phyloP scores from a whole-genome alignment of 1,140 invertebrate species.

The Cephus cinctus region DNA sequence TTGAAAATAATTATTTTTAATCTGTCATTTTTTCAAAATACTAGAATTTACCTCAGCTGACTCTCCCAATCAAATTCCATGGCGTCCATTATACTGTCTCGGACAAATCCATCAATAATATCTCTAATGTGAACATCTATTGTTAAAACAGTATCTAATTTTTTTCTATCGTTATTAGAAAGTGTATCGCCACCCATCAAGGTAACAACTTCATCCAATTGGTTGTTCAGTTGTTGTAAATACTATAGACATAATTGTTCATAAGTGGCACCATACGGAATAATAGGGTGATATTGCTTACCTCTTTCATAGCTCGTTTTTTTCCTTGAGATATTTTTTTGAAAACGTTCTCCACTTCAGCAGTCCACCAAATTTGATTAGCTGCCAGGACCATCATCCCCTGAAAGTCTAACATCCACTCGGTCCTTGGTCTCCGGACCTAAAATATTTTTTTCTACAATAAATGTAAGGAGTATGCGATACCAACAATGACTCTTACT shows the following conservation, averaged over 20 bases:
- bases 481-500: conserved; percentile 46
- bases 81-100: conserved; percentile 79
- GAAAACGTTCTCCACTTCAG: conserved; percentile 88
- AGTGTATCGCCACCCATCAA: conserved; percentile 76
- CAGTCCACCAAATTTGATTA: conserved; percentile 93
- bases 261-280: not conserved
- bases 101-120: conserved; percentile 84
- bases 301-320: conserved; percentile 84
- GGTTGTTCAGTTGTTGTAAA: conserved; percentile 73
- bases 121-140: conserved; percentile 89
- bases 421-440: conserved; percentile 59
- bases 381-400: conserved; percentile 85
- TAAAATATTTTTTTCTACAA: conserved; percentile 71
- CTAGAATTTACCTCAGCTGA: conserved; percentile 61
- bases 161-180: conserved; percentile 76
- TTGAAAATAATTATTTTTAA: not conserved
- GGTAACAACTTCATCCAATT: conserved; percentile 83
- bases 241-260: conserved; percentile 51
- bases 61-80: conserved; percentile 91
- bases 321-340: conserved; percentile 71
- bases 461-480: conserved; percentile 59
- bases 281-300: conserved; percentile 15
- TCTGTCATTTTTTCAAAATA: not conserved
- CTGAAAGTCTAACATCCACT: conserved; percentile 87
- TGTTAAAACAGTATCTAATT: conserved; percentile 85